A percentile compares a stretch with the other conserved stretches of the same genome.
These are phyloP conservation scores for Eristalis tenax DNA, from an alignment of 2,888 invertebrate species.

Conservation along the genomic window DNA sequence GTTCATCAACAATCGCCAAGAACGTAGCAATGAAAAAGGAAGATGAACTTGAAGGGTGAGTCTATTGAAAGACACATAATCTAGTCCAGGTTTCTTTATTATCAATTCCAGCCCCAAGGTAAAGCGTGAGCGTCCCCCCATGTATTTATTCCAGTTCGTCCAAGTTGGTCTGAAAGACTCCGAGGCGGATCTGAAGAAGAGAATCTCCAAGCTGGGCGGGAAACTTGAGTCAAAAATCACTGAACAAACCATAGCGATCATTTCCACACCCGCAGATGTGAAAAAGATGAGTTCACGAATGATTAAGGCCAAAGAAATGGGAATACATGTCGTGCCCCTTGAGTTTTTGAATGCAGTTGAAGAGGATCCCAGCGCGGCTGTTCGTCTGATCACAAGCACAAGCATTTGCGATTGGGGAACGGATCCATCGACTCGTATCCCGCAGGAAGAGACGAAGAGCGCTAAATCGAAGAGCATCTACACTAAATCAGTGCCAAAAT, in stretches of 20 bases:
- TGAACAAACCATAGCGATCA: slow-evolving; percentile 87
- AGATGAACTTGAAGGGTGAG: slow-evolving; percentile 80
- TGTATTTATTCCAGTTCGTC: slow-evolving; percentile 90
- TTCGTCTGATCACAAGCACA: slow-evolving; percentile 86
- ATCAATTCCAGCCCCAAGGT: slow-evolving; percentile 83
- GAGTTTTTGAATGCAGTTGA: slow-evolving; percentile 88
- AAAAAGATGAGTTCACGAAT: slow-evolving; percentile 86
- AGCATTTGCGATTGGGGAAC: slow-evolving; percentile 92
- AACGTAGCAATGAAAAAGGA: slow-evolving; percentile 81
- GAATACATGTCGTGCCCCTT: slow-evolving; percentile 91
- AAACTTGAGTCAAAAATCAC: slow-evolving; percentile 85
- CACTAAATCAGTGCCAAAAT: slow-evolving; percentile 83
- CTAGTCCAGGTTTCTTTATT: neutral
- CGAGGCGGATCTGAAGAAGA: slow-evolving; percentile 85
- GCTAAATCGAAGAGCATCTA: slow-evolving; percentile 85
- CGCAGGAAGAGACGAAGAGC: slow-evolving; percentile 84
- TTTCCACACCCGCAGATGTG: slow-evolving; percentile 87
- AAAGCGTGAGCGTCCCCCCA: slow-evolving; percentile 85
- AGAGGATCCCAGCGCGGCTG: slow-evolving; percentile 83
- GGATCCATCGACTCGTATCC: slow-evolving; percentile 82
- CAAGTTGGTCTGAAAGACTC: slow-evolving; percentile 84
- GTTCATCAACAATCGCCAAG: slow-evolving; percentile 77
- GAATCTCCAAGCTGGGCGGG: slow-evolving; percentile 90
- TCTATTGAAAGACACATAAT: slow-evolving; percentile 11
- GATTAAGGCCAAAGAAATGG: slow-evolving; percentile 84